A percentile compares a stretch with the other conserved stretches of the same genome.
phyloP scores from a whole-genome alignment of 2,888 invertebrate genomes.

The Cataglyphis cursor region DNA sequence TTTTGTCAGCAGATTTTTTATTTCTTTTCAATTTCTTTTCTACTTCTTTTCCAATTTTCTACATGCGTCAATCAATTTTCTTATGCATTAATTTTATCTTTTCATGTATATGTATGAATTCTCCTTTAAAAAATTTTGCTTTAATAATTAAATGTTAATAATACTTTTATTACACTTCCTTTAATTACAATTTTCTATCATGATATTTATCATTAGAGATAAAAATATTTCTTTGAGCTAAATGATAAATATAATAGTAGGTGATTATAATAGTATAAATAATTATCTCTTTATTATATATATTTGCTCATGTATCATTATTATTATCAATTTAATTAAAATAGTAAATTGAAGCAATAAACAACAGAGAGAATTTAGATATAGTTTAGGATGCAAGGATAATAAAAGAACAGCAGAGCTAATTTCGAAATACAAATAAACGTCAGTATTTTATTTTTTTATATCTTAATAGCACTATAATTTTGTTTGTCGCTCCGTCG shows the following conservation, averaged over 20 bases:
- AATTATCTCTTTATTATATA: background rate
- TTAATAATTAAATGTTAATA: background rate
- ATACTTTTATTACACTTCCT: background rate
- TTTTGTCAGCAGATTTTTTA: background rate
- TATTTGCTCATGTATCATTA: background rate
- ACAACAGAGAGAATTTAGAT: background rate
- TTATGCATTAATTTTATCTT: background rate
- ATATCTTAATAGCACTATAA: constrained; percentile 57
- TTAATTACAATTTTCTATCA: background rate
- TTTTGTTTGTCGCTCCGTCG: constrained; percentile 33
- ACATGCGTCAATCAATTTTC: background rate
- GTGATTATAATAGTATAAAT: background rate
- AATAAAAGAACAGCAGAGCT: background rate
- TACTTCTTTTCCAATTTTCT: background rate
- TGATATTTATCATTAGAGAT: background rate
- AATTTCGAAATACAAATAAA: constrained; percentile 71
- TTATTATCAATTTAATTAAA: background rate
- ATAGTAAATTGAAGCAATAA: background rate
- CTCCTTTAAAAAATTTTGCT: background rate
- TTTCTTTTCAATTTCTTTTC: background rate
- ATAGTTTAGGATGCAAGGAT: background rate
- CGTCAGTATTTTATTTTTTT: constrained; percentile 66
- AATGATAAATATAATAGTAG: background rate
- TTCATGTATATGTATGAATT: too few species aligned
- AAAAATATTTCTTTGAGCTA: background rate